Base-by-base conservation (phyloP, 2,113 vertebrate genomes). In the Pygoscelis antarcticus region DNA sequence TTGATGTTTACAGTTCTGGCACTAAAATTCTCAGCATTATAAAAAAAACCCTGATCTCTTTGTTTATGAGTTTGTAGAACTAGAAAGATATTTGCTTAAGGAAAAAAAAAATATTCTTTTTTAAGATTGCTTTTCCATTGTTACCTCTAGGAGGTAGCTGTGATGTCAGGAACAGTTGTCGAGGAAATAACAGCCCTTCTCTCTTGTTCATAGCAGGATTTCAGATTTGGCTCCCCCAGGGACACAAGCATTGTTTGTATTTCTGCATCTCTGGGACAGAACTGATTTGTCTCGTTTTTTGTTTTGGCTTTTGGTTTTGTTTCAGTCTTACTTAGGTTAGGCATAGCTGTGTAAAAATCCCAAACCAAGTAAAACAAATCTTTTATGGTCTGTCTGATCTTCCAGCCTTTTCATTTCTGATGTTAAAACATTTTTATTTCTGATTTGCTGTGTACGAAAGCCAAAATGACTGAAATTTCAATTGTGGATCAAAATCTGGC, bases 361-460 rank as follows among this genome's bases (percentile, higher is more conserved):
- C 60, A 85, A 58, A 93, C 78, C 54, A 90, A 95, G 71, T 80
- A 77, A 94, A 94, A 91, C 46, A 91, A 83, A 61, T 88, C 25
- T 89, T 82, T 79, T 74, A 69, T 54, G 32, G 54, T 71, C 74
- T 82, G 70, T 83, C 19, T 84, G 3, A 80, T 91, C 49, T 79
- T 54, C 49, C 34, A 89, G 81, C 49, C 44, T 83, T 95, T 91
- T 90, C 36, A 72, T 95, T 93, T 96, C 52, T 75, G 47, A 57
- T 82, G 52, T 90, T 93, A 69, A 85, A 94, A 87, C 70, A 29
- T 85, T 91, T 95, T 80, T 78, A 60, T 91, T 96, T 92, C 86
- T 92, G 80, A 94, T 96, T 95, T 0, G 0, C 77, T 79, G 34
- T n/a, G 44, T 81, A n/a, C 0, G 1, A 87, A 75, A 90, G 77